A percentile compares a stretch with the other conserved stretches of the same genome.
Evolutionary conservation across 2,888 invertebrate genomes (phyloP).

Genomic region (Nomada ferruginata): DNA sequence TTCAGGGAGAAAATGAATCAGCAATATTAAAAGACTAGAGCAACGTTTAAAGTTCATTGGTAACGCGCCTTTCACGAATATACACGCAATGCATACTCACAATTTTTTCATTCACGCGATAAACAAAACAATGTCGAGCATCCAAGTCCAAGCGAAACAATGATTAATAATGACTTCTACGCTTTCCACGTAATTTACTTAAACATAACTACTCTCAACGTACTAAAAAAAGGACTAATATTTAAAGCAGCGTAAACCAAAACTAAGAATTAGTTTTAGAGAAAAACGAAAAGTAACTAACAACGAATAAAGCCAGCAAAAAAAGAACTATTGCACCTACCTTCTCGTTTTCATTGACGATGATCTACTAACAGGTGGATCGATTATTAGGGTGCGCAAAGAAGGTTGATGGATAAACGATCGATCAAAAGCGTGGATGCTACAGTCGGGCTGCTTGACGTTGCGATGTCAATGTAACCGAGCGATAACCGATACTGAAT

Average conservation of each 20-base stretch:
- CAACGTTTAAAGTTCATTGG: slow-evolving; percentile 2
- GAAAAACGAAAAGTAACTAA: not conserved
- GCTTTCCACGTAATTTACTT: not conserved
- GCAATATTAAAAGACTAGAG: slow-evolving; percentile 13
- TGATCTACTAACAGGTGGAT: slow-evolving; percentile 69
- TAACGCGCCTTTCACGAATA: slow-evolving; percentile 17
- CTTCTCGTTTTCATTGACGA: slow-evolving; percentile 72
- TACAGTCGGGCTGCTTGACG: not conserved
- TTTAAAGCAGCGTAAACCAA: too few species aligned
- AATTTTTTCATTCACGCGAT: not conserved
- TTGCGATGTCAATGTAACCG: slow-evolving; percentile 1
- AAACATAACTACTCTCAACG: too few species aligned
- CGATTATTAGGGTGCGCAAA: slow-evolving; percentile 34
- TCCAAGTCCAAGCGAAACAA: not conserved
- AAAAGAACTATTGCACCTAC: slow-evolving; percentile 60
- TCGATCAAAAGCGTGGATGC: not conserved
- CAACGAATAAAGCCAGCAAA: not conserved
- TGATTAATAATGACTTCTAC: not conserved
- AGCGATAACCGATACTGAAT: slow-evolving; percentile 4
- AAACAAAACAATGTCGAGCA: slow-evolving; percentile 1
- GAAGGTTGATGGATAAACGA: slow-evolving; percentile 1
- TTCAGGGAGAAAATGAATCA: slow-evolving; percentile 34
- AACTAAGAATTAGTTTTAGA: not conserved
- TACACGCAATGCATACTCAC: not conserved
- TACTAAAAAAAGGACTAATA: too few species aligned